Evolutionary conservation across 2,888 invertebrate genomes (phyloP).

Genomic region (Drosophila ustulata): DNA sequence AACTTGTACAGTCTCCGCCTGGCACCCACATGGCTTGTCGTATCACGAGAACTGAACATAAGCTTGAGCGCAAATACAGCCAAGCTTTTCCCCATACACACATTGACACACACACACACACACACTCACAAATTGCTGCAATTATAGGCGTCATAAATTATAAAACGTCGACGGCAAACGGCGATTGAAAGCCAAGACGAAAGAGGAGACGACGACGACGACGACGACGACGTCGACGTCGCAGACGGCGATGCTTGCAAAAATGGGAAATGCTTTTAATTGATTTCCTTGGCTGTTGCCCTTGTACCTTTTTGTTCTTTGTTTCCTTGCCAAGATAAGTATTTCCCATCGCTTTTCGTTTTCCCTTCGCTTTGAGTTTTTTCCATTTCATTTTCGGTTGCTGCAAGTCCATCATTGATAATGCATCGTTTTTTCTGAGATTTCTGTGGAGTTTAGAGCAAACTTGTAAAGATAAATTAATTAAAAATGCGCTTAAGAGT

Average conservation of each 20-base stretch:
- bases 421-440: constrained; percentile 26
- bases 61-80: constrained; percentile 59
- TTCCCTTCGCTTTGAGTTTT: constrained; percentile 7
- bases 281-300: constrained; percentile 60
- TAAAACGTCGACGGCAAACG: constrained; percentile 51
- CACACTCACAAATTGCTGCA: constrained; percentile 69
- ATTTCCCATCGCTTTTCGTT: constrained; percentile 27
- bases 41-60: constrained; percentile 48
- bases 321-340: constrained; percentile 39
- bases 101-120: constrained; percentile 19
- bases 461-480: constrained; percentile 30
- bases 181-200: constrained; percentile 24
- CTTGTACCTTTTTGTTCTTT: constrained; percentile 42
- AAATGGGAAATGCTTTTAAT: constrained; percentile 68
- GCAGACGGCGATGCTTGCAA: constrained; percentile 13
- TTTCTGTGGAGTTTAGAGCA: constrained; percentile 4
- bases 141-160: constrained; percentile 80
- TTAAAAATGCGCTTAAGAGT: constrained; percentile 22
- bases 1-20: constrained; percentile 20
- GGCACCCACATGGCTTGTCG: constrained; percentile 10
- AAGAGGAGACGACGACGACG: background rate
- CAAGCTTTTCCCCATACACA: constrained; percentile 17
- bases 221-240: background rate
- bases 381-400: constrained; percentile 1
- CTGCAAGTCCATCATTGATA: constrained; percentile 42